phyloP scores from a whole-genome alignment of 2,797 vertebrate species.

The Rhadinocentrus ornatus region DNA sequence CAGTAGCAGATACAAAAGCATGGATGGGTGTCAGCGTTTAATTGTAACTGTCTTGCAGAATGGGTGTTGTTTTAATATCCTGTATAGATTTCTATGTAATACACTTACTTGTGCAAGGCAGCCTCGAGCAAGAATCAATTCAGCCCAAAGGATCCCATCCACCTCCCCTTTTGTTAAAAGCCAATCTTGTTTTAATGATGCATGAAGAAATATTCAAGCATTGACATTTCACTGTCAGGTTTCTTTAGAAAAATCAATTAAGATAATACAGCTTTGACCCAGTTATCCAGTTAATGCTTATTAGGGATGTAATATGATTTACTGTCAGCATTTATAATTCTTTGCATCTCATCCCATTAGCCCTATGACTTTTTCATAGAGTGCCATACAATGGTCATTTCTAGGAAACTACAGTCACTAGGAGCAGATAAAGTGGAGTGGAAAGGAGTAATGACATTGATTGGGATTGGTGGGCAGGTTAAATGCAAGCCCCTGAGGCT shows the following conservation, averaged over 20 bases:
- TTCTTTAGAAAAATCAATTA: conserved; percentile 99
- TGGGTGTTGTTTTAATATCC: conserved; percentile 99
- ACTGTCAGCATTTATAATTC: conserved; percentile 99
- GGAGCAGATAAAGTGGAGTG: conserved; percentile 88
- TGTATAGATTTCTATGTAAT: conserved; percentile 99
- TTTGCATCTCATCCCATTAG: conserved; percentile 99
- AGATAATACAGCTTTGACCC: conserved; percentile 99
- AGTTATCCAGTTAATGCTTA: conserved; percentile 99
- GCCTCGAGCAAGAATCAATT: conserved; percentile 99
- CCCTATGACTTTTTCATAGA: conserved; percentile 95
- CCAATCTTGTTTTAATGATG: conserved; percentile 99
- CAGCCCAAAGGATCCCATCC: conserved; percentile 90
- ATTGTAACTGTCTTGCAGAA: conserved; percentile 99
- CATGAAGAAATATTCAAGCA: conserved; percentile 99
- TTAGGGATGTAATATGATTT: conserved; percentile 99
- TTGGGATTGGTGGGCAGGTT: conserved; percentile 90
- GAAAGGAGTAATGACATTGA: conserved; percentile 93
- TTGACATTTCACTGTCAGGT: conserved; percentile 99
- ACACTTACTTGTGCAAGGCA: conserved; percentile 99
- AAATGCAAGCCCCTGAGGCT: conserved; percentile 74
- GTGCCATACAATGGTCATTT: conserved; percentile 92
- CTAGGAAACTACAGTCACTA: conserved; percentile 88
- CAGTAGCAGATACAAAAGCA: conserved; percentile 83
- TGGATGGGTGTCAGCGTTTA: conserved; percentile 96
- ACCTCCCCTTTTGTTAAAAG: conserved; percentile 99